Evolutionary conservation across 1,140 invertebrate species (phyloP), one percentile per base, ranked within the genome.

Genomic region (Ceratina japonica): DNA sequence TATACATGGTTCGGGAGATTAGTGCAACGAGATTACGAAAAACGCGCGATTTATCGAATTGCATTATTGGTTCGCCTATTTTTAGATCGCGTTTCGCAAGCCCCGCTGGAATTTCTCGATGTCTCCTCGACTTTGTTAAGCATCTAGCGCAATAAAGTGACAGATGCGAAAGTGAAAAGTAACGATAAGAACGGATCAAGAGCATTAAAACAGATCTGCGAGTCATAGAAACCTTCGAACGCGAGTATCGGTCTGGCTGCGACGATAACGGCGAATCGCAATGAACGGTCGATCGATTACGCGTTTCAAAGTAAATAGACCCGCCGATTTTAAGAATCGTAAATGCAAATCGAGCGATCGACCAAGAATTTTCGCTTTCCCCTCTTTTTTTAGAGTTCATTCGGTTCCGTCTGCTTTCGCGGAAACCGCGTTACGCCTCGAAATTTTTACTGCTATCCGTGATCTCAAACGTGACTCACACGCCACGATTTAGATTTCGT

Each of bases 391-490:
- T 1, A 8, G 5, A 52, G 62, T 31, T 12, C 2, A 13, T 69
- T 52, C 54, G 54, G 15, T 56, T 56, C 5, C 4, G 13, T 56
- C 1, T 10, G 37, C 5, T 44, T 44, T 44, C 64, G 64, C n/a
- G 8, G 65, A 66, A 51, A 16, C 20, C 20, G 18, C 12, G 24
- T 51, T 64, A 64, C 51, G 31, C 8, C 10, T 44, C 31, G 2
- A n/a, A 15, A 15, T 44, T n/a, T 66, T 66, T 37, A 18, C 31
- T 8, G 49, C 16, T 15, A 3, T 5, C 22, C 20, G 0, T 12
- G 13, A 24, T 0, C 31, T 24, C 20, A 7, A n/a, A 13, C 15
- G 20, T 76, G 65, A 76, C 18, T 76, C 64, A 76, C 13, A 24
- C 31, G 16, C 12, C 44, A 15, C 51, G 7, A 61, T 37, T 58